Evolutionary conservation across 2,888 invertebrate species (phyloP).

Genomic region (Andrena bicolor): DNA sequence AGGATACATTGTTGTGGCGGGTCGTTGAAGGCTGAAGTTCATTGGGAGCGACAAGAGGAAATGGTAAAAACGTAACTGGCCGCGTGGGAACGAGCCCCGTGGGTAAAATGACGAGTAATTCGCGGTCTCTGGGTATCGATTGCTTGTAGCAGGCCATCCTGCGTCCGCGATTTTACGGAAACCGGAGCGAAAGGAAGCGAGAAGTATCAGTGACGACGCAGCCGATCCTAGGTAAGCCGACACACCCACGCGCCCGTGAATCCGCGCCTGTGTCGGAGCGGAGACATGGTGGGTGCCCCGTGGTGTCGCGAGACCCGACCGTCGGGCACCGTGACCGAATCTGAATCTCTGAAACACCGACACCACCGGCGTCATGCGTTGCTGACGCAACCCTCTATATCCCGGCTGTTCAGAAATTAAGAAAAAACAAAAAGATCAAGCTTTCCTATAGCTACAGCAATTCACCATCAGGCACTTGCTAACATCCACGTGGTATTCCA

Average conservation of each 20-base stretch:
- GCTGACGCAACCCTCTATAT: constrained; percentile 10
- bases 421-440: background rate
- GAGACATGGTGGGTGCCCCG: constrained; percentile 84
- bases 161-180: constrained; percentile 55
- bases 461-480: too few relatives aligned
- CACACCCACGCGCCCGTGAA: constrained; percentile 62
- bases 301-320: constrained; percentile 74
- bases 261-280: constrained; percentile 75
- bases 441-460: background rate
- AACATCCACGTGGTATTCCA: too few relatives aligned
- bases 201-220: constrained; percentile 62
- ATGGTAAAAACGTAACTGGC: background rate
- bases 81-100: constrained; percentile 34
- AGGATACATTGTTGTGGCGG: background rate
- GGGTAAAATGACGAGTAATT: constrained; percentile 39
- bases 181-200: constrained; percentile 57
- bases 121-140: constrained; percentile 35
- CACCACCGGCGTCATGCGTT: constrained; percentile 72
- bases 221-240: constrained; percentile 59
- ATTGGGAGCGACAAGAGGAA: background rate
- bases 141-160: constrained; percentile 15
- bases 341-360: constrained; percentile 81
- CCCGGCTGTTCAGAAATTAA: background rate
- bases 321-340: constrained; percentile 82
- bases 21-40: background rate